Evolutionary conservation across 2,797 vertebrate species (phyloP), one percentile per base, ranked within the genome.

Genomic region (Catostomus latipinnis): DNA sequence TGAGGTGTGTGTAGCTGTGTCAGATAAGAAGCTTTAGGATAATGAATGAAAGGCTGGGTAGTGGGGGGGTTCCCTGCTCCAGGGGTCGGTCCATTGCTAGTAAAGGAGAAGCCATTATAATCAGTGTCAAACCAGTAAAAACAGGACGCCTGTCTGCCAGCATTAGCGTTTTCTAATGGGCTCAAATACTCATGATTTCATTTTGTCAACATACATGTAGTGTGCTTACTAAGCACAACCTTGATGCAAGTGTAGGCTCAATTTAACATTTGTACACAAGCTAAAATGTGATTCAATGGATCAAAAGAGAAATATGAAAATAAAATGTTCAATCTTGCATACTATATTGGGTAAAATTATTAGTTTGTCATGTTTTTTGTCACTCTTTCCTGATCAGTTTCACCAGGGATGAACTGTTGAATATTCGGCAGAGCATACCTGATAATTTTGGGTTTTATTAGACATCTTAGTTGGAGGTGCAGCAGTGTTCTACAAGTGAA

Each of bases 1-100:
- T 49, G 61, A 60, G 76, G 11, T 57, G 52, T 69, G 61, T 61
- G 68, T 63, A 68, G 61, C 57, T 52, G 61, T 67, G 66, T 76
- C 74, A 76, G 68, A 81, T 84, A 84, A 85, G 83, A 84, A 56
- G 85, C 83, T 85, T 87, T 85, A 58, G 78, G 76, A 87, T 79
- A 82, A 84, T 81, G 68, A 87, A 88, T 65, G 58, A 61, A 78
- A 76, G 76, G 71, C 22, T 82, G 66, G 57, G 10, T 11, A 58
- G 46, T 48, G 72, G 56, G 68, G 78, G 82, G 67, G 74, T 82
- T 84, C 67, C 80, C 82, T 86, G 76, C 50, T 67, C 18, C 57
- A 83, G 76, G 63, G 58, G 71, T 34, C 34, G 71, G 57, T 69
- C 16, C 34, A 67, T 49, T 65, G 52, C 73, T 52, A 22, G 16